Conservation (phyloP, 2,113 vertebrate genomes). For the Probosciger aterrimus region DNA sequence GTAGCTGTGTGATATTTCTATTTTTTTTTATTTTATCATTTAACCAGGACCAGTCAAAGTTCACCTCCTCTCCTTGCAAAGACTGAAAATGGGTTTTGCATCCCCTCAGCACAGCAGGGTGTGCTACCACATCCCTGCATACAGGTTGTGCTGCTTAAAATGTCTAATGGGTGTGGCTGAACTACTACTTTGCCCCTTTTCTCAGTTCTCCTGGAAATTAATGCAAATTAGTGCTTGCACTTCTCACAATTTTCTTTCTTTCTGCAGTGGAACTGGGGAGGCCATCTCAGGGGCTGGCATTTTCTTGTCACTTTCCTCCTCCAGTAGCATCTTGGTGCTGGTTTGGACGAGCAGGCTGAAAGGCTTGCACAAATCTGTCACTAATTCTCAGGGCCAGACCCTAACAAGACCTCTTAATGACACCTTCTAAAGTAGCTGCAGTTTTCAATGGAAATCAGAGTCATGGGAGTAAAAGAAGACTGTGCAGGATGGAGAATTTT, state of each 20-base stretch:
- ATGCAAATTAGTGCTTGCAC: background rate
- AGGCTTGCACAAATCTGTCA: background rate
- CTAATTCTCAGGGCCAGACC: background rate
- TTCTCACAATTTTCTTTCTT: background rate
- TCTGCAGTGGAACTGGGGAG: background rate
- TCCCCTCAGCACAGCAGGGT: rapidly evolving
- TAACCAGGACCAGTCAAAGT: background rate
- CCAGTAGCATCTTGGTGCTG: background rate
- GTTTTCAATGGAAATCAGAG: background rate
- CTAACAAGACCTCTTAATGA: background rate
- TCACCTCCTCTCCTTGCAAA: background rate
- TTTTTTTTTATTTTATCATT: background rate
- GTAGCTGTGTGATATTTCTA: background rate
- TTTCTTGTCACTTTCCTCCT: background rate
- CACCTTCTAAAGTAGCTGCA: background rate
- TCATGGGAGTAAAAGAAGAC: background rate
- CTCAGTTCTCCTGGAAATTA: background rate
- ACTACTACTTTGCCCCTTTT: background rate
- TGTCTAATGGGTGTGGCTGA: background rate
- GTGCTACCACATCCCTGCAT: rapidly evolving
- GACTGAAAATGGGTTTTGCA: background rate
- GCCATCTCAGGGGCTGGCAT: background rate
- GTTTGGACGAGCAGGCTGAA: background rate
- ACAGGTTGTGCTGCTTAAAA: background rate
- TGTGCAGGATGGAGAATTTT: background rate